Evolutionary conservation across 2,797 vertebrate species (phyloP), one percentile per base, ranked within the genome.

Genomic region (Eutrigla gurnardus): DNA sequence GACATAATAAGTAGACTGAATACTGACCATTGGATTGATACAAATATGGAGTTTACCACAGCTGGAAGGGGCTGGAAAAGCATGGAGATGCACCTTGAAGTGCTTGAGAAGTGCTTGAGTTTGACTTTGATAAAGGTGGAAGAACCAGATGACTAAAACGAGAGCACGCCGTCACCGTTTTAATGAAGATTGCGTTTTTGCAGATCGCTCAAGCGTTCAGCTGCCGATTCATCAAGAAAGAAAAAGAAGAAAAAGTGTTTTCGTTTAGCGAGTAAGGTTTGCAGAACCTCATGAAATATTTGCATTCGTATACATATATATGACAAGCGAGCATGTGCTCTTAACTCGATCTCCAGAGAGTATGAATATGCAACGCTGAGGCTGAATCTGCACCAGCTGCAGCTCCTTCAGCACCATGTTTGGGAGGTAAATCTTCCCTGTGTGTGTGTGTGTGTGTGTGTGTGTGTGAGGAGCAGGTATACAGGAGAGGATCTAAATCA

Each of bases 401-500:
- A 62, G 39, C 43, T 71, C 65, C 73, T 87, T 71, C 57, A 50
- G 50, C 45, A 62, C 18, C 39, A 15, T 13, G 68, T 86, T 73
- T 14, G 33, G 45, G 3, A 15, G n/a, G 3, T 54, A 55, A 32
- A 49, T 68, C 46, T 54, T 39, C 77, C 65, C 36, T 79, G 40
- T 33, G 68, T 64, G 66, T 45, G 52, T 68, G 39, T 69, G 68
- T 78, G 54, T 60, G 64, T 68, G 32, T 46, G 17, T 40, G 49
- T 70, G 72, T 88, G 81, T 88, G 83, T 80, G 75, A 73, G 81
- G 59, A 72, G 73, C 83, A 90, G 89, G 89, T 89, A 85, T 82
- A 92, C 75, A 83, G 52, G 53, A 73, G 74, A 73, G 84, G 86
- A 92, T 92, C 86, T 87, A 84, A 82, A 87, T 83, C 58, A 80